Conservation (phyloP, 1,140 invertebrate species). For the Plutomurus gul region DNA sequence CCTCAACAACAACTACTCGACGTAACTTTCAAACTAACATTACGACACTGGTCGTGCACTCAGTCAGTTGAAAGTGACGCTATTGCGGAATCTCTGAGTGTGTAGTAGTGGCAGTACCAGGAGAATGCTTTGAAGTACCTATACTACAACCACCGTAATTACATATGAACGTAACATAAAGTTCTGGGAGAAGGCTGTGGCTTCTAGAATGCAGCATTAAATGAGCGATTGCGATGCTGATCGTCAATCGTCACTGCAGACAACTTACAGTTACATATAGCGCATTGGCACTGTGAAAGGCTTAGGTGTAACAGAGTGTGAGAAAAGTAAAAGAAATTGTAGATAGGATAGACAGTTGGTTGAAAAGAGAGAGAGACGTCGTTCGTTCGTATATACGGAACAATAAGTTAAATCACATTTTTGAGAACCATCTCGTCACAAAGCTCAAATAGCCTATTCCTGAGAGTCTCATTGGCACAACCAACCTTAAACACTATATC, state of each 20-base stretch:
- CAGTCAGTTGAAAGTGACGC: not conserved
- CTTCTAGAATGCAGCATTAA: not conserved
- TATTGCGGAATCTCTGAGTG: no score
- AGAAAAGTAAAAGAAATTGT: not conserved
- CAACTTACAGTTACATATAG: no score
- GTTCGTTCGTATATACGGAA: not conserved
- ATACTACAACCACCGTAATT: no score
- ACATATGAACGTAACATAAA: no score
- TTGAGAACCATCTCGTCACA: conserved; percentile 39
- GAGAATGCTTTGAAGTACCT: not conserved
- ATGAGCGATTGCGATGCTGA: not conserved
- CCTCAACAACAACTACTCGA: no score
- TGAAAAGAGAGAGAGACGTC: not conserved
- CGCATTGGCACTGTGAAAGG: no score
- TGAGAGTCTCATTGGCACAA: conserved; percentile 9
- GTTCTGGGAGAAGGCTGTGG: no score
- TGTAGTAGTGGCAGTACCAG: no score
- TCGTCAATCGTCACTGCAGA: no score
- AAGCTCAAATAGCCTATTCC: conserved; percentile 39
- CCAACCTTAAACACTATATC: conserved; percentile 36
- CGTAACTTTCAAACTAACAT: no score
- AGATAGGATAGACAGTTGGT: not conserved
- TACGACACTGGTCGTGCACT: no score
- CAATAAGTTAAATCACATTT: conserved; percentile 30
- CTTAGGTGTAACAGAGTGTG: no score